Base-by-base conservation (phyloP, 2,113 vertebrate species). In the Uropsilus gracilis region DNA sequence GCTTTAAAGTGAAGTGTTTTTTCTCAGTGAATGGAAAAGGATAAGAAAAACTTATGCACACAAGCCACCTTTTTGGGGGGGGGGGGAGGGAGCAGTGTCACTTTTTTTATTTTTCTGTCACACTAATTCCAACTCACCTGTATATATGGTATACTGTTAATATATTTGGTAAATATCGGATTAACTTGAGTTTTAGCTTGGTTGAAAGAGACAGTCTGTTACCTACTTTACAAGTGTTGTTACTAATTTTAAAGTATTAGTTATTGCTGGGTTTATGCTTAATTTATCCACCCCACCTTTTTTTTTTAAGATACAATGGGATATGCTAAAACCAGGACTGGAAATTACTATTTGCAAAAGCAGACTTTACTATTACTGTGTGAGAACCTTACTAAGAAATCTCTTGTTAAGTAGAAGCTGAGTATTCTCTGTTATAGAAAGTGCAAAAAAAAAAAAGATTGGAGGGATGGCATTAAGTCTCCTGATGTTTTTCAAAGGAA, bases 1-100 rank as follows among this genome's bases (percentile, higher is more conserved):
- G 48, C 92, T 93, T 91, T 92, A 81, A 96, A 88, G 55, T 68
- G 4, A 93, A 94, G 30, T 81, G 5, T 92, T 8, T 61, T 91
- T 94, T 86, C 57, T 50, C 61, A 66, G 34, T 20, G 22, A 85
- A 37, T 22, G 7, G 13, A 32, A 86, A 76, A 88, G 39, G 72
- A 32, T 86, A 84, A 76, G 72, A 82, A 68, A 71, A 66, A 64
- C 39, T 37, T 71, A 61, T 61, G 12, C 24, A 10, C 30, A 30
- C 4, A 12, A 10, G 11, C 24, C 28, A 30, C 30, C 59, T 55
- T 7, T 55, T 30, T 61, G 28, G 9, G 12, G 28, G 28, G 28
- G 37, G 59, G 39, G 64, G 14, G 26, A 55, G 12, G 1, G 34
- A 85, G 3, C 9, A 20, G 53, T 44, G 72, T 91, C 9, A 28